Evolutionary conservation across 2,888 invertebrate genomes (phyloP).

Genomic region (Orthonychiurus folsomi): DNA sequence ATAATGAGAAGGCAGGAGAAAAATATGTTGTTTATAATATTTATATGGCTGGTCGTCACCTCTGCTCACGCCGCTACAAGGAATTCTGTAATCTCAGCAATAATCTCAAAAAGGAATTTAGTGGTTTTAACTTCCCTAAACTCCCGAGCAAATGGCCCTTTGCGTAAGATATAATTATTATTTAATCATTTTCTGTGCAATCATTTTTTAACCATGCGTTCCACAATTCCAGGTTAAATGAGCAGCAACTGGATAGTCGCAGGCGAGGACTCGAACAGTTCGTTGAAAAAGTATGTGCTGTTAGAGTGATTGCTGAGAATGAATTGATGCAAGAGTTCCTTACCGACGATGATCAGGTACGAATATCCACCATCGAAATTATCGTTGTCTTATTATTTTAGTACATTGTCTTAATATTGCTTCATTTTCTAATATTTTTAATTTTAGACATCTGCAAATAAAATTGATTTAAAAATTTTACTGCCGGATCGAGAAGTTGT

Average conservation of each 20-base stretch:
- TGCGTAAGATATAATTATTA: conserved; percentile 48
- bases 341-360: conserved; percentile 65
- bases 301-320: conserved; percentile 93
- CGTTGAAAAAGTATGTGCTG: conserved; percentile 95
- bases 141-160: conserved; percentile 98
- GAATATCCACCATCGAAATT: too few species aligned
- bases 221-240: conserved; percentile 59
- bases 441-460: conserved; percentile 47
- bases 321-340: conserved; percentile 96
- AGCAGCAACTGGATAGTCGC: conserved; percentile 91
- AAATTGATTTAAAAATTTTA: conserved; percentile 60
- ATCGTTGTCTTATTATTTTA: conserved; percentile 3
- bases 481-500: conserved; percentile 85
- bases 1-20: conserved; percentile 72
- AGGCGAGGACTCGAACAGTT: conserved; percentile 93
- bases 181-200: conserved; percentile 5
- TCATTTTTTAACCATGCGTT: too few species aligned
- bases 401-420: conserved; percentile 4
- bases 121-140: conserved; percentile 92
- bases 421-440: conserved; percentile 16
- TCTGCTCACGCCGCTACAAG: conserved; percentile 90
- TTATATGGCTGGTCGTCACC: conserved; percentile 96
- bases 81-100: conserved; percentile 88
- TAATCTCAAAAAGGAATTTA: conserved; percentile 83
- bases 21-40: conserved; percentile 93